Percentiles rank a stretch among this genome's conserved stretches.
phyloP scores from a whole-genome alignment of 2,888 invertebrate genomes.

The Eupelmus urozonus region DNA sequence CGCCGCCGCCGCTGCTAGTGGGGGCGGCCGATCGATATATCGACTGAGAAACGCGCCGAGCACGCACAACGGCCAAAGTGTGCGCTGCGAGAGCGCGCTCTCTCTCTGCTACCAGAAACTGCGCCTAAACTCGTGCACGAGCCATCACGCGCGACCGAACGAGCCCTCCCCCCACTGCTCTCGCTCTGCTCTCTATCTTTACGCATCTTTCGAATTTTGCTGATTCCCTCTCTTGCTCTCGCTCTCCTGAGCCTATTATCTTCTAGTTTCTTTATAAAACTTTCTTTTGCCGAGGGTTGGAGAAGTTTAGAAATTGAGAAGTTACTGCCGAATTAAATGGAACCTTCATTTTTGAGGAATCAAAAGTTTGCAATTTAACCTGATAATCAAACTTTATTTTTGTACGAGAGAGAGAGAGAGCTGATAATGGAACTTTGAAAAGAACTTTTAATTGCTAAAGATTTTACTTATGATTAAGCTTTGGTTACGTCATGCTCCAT shows the following conservation, averaged over 20 bases:
- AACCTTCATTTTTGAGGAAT: constrained; percentile 1
- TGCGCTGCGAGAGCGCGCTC: constrained; percentile 56
- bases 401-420: no score
- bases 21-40: constrained; percentile 77
- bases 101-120: constrained; percentile 20
- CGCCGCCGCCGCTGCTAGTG: constrained; percentile 60
- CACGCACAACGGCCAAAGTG: constrained; percentile 62
- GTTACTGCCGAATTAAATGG: background rate
- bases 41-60: constrained; percentile 66
- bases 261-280: constrained; percentile 25
- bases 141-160: constrained; percentile 64
- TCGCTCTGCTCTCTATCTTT: constrained; percentile 2
- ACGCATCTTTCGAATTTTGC: constrained; percentile 22
- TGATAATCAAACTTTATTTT: no score
- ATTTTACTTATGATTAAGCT: no score
- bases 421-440: no score
- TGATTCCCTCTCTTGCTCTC: constrained; percentile 6
- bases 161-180: constrained; percentile 35
- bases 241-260: no score
- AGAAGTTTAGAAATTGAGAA: background rate
- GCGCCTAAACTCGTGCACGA: constrained; percentile 21
- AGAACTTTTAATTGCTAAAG: no score
- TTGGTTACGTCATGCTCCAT: no score
- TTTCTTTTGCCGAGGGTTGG: background rate
- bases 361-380: no score